phyloP scores from a whole-genome alignment of 2,888 invertebrate genomes.

The Lithophane leautieri region DNA sequence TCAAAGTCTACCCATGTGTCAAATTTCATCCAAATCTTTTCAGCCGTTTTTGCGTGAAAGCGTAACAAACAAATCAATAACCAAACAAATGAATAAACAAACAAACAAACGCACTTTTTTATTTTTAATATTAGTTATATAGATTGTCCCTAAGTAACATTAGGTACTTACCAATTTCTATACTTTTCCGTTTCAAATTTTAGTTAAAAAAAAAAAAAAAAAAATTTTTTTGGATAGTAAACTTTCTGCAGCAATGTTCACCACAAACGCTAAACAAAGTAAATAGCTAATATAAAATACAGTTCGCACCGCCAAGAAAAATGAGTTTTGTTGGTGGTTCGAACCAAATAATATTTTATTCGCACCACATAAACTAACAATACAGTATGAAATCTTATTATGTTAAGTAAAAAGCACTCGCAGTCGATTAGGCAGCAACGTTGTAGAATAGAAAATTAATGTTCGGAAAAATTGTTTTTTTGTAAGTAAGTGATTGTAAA shows the following conservation, averaged over 20 bases:
- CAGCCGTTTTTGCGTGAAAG: too few species aligned
- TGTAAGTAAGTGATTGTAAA: background rate
- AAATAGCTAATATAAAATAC: background rate
- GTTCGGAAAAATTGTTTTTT: background rate
- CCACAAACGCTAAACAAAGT: background rate
- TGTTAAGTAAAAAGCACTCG: constrained; percentile 34
- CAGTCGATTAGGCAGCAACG: background rate
- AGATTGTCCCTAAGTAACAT: too few species aligned
- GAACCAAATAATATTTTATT: constrained; percentile 19
- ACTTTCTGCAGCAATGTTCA: background rate
- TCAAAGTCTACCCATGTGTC: too few species aligned
- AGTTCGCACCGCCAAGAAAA: background rate
- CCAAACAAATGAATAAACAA: too few species aligned
- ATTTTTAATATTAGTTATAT: too few species aligned
- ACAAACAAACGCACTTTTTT: too few species aligned
- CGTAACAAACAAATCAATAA: too few species aligned
- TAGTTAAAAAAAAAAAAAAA: too few species aligned
- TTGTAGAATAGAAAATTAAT: constrained; percentile 14
- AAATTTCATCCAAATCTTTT: too few species aligned
- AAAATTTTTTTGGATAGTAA: background rate
- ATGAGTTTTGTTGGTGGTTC: background rate
- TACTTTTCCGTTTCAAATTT: too few species aligned
- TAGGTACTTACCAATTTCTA: too few species aligned
- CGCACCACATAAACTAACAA: constrained; percentile 9
- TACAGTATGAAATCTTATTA: background rate